These are phyloP conservation scores for Glaucomys volans DNA, from an alignment of 2,113 vertebrate species.

Conservation along the genomic window DNA sequence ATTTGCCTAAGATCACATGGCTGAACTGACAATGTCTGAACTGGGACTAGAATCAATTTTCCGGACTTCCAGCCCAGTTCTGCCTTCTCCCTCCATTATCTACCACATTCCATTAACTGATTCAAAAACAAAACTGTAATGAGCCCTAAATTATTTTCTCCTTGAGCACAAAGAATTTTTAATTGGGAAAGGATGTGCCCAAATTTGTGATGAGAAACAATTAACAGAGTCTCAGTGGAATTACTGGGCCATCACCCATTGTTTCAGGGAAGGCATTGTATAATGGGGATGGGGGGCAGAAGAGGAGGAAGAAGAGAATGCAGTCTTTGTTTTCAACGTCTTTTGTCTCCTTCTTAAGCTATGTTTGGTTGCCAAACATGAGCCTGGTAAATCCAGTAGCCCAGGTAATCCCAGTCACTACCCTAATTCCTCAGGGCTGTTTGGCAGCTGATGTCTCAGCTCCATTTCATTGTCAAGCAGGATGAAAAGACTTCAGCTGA, in stretches of 20 bases:
- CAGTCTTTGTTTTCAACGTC: not conserved
- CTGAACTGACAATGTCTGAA: conserved; percentile 19
- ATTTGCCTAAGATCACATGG: conserved; percentile 11
- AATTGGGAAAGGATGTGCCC: conserved; percentile 75
- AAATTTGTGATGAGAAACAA: conserved; percentile 74
- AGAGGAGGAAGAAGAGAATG: not conserved
- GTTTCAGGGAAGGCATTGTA: conserved; percentile 48
- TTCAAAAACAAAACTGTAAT: conserved; percentile 68
- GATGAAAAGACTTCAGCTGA: not conserved
- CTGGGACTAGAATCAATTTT: conserved; percentile 38
- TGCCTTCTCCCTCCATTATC: conserved; percentile 42
- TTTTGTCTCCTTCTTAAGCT: not conserved
- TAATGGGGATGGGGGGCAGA: not conserved
- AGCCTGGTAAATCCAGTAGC: not conserved
- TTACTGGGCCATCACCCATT: conserved; percentile 16
- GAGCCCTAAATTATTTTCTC: conserved; percentile 78
- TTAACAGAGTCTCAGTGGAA: conserved; percentile 57
- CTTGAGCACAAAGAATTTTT: conserved; percentile 72
- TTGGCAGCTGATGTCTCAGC: not conserved
- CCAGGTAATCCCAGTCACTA: not conserved
- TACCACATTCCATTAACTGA: conserved; percentile 59
- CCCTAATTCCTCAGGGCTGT: not conserved
- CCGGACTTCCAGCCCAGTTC: not conserved
- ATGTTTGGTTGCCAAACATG: not conserved
- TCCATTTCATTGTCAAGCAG: not conserved